Evolutionary conservation across 2,113 vertebrate species (phyloP), one percentile per base, ranked within the genome.

Genomic region (Danionella cerebrum): DNA sequence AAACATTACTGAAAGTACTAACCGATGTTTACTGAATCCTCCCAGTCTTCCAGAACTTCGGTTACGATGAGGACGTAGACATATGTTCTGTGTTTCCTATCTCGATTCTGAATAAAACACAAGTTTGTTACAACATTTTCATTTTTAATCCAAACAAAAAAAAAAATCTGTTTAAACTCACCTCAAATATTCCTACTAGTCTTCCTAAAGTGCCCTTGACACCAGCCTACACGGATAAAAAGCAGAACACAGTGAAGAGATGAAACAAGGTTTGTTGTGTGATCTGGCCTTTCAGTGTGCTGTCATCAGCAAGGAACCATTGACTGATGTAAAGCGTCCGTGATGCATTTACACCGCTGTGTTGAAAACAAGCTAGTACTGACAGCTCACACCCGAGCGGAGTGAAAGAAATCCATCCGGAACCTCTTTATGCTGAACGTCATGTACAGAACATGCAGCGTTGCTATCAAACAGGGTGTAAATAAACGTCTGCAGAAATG

Each of bases 1-100:
- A 58, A 22, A 19, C 18, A 4, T 4, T 21, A 16, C 38, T 5
- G 8, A 5, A 50, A 35, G 0, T 6, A 65, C 90, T 91, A 82
- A 99, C 96, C 96, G 65, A 98, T 98, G 85, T 90, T 99, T 69
- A 97, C 90, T 0, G 94, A 98, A 84, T 99, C 96, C 83, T 99
- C 96, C 96, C 96, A 99, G 82, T 98, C 93, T 78, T 97, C 93
- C 84, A 99, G 87, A 73, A 98, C 87, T 79, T 99, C 94, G 0
- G 93, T 97, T 82, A 99, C 95, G 3, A 96, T 88, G 24, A 99
- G 92, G 75, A 98, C 95, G 48, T 98, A 98, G 69, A 98, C 96
- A 9, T 93, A 98, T 0, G 96, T 98, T 84, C 96, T 91, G 86
- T 98, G 96, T 81, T 98, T 98, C 83, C 96, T 89, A 80, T 98